Evolutionary conservation across 2,888 invertebrate genomes (phyloP), one percentile per base, ranked within the genome.

Genomic region (Mellilla xanthometata): DNA sequence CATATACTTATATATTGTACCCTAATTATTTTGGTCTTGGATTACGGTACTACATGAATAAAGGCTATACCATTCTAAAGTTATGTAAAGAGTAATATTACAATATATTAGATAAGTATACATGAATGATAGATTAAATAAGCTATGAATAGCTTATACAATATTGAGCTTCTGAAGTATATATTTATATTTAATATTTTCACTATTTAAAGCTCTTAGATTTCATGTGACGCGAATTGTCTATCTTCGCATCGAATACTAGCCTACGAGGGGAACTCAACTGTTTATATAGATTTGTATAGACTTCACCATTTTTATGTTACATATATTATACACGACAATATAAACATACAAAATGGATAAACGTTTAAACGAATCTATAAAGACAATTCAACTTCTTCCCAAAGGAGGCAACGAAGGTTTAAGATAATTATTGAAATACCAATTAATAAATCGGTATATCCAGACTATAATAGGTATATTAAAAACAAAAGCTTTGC

Each of bases 131-230:
- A 75, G 69, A 78, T 73, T 82, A 76, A 72, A 77, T 82, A 86
- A 88, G 87, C 87, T 83, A 83, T 72, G 70, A 65, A 76, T 82
- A 85, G 86, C 85, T 84, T 87, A 86, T 74, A 76, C 70, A 76
- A 82, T 80, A 81, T 86, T 88, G 88, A 89, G 88, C 88, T 77
- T 76, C 80, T 80, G 84, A 86, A 87, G 81, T 87, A 79, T 82
- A 81, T 82, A 78, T 82, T n/a, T 78, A 80, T 78, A 82, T 80
- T 82, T 75, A 74, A 68, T 65, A 73, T 75, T 75, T 86, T 86
- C 76, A 79, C 89, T 90, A 90, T 88, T 90, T 90, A 90, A 90
- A 90, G 90, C 90, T 90, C 90, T 90, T 89, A 90, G 82, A 82
- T 86, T 84, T 87, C 82, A 79, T 84, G 75, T 77, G 56, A 77